These are phyloP conservation scores for Nematostella vectensis DNA, from an alignment of 92 coral and sea anemone genomes.

Conservation along the genomic window DNA sequence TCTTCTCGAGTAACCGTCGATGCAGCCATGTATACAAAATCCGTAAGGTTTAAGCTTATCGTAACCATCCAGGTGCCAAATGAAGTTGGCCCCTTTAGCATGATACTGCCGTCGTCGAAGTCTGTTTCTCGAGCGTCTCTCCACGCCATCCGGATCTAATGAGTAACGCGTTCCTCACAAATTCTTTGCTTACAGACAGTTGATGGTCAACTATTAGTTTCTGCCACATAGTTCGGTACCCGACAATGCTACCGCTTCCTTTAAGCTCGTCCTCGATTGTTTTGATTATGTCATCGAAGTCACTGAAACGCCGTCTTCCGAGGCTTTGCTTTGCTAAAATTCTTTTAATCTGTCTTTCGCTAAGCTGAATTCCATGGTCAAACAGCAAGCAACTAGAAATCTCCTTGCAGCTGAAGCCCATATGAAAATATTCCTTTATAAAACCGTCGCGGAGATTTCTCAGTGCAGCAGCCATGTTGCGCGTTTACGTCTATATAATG, in stretches of 20 bases:
- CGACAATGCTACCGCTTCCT: conserved; percentile 30
- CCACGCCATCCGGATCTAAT: conserved; percentile 26
- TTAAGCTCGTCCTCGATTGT: conserved; percentile 8
- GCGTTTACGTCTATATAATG: no score
- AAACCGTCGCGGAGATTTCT: no score
- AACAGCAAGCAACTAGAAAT: no score
- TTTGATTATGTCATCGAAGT: not conserved
- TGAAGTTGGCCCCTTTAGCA: conserved; percentile 47
- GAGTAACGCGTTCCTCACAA: conserved; percentile 17
- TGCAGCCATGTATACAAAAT: conserved; percentile 45
- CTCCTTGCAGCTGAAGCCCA: no score
- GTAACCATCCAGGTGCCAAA: conserved; percentile 55
- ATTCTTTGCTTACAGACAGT: conserved; percentile 14
- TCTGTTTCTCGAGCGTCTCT: conserved; percentile 21
- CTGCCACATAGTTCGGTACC: conserved; percentile 31
- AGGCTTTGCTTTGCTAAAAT: conserved; percentile 4
- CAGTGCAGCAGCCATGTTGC: no score
- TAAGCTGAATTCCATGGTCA: conserved; percentile 6
- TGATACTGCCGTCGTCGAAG: conserved; percentile 47
- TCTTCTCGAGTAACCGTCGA: conserved; percentile 37
- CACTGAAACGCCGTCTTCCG: conserved; percentile 2
- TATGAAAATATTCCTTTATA: no score
- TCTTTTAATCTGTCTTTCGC: conserved; percentile 2
- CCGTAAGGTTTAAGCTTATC: conserved; percentile 57
- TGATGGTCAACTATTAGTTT: conserved; percentile 8